Evolutionary conservation across 2,888 invertebrate species (phyloP), one percentile per base, ranked within the genome.

Genomic region (Megamerina dolium): DNA sequence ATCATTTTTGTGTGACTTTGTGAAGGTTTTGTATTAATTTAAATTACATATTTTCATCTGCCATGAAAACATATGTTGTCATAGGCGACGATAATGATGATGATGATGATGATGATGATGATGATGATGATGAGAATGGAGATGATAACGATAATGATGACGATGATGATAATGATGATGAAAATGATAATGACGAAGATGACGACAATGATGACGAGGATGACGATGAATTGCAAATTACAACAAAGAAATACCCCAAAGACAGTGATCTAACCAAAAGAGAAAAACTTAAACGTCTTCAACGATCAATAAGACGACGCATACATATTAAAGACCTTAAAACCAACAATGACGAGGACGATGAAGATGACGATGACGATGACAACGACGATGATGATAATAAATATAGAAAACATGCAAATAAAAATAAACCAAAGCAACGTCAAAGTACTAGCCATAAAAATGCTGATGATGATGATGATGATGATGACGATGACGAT

Each of bases 141-240:
- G 64, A 55, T 16, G 49, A 74, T 18, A 69, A 74, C 27, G 68
- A 73, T 13, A 66, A 74, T 19, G 70, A 49, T 21, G 45, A 47
- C 5, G 49, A 56, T 3, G 49, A 67, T 66, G 66, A 73, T 27
- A 66, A 71, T 37, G 67, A 75, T 30, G 69, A 74, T 31, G 70
- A 74, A 49, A 70, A 72, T 38, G 69, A 73, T 4, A 41, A 73
- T 13, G 66, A 72, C 17, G 65, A 72, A 18, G 65, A 72, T 23
- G 59, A 63, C 21, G 61, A 66, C 23, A 56, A 62, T 30, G 57
- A 62, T 23, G 55, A 60, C 35, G 55, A 58, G 45, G 52, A 56
- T 27, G 59, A 61, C 23, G 54, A 70, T 35, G 64, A 72, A 55
- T 61, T 37, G 50, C 60, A 6, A 33, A 51, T 1, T 18, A 56